Conservation (phyloP, 2,797 vertebrate species). For the Acanthis flammea region DNA sequence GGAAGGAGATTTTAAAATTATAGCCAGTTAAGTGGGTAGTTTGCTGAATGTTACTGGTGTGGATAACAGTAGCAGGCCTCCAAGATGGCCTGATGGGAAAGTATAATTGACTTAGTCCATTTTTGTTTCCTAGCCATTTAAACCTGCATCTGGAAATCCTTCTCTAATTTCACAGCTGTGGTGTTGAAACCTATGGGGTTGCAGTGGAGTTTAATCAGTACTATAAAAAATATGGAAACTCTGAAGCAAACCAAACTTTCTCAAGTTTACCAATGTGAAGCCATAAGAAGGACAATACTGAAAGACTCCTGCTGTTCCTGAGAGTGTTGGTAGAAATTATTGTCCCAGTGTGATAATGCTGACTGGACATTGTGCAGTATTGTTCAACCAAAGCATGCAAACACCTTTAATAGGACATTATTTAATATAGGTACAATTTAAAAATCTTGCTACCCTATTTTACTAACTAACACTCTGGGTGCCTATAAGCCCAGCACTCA, state of each 20-base stretch:
- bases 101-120: conserved; percentile 46
- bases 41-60: conserved; percentile 55
- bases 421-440: not conserved
- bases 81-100: conserved; percentile 43
- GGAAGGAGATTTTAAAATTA: conserved; percentile 70
- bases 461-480: not conserved
- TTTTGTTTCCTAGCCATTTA: conserved; percentile 62
- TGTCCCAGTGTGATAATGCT: not conserved
- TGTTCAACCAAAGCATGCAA: not conserved
- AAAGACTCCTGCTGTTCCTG: not conserved
- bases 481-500: not conserved
- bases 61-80: conserved; percentile 57
- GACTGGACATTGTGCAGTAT: not conserved
- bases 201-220: not conserved
- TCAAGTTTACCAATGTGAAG: not conserved
- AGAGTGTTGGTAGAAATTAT: not conserved
- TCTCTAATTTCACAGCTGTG: conserved; percentile 59
- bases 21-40: conserved; percentile 50
- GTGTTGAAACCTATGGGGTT: conserved; percentile 25
- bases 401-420: not conserved
- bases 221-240: not conserved
- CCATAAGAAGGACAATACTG: not conserved
- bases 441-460: not conserved
- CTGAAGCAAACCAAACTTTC: not conserved
- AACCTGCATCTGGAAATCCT: conserved; percentile 63